These are phyloP conservation scores for Lysandra bellargus DNA, from an alignment of 2,888 invertebrate genomes.

Conservation along the genomic window DNA sequence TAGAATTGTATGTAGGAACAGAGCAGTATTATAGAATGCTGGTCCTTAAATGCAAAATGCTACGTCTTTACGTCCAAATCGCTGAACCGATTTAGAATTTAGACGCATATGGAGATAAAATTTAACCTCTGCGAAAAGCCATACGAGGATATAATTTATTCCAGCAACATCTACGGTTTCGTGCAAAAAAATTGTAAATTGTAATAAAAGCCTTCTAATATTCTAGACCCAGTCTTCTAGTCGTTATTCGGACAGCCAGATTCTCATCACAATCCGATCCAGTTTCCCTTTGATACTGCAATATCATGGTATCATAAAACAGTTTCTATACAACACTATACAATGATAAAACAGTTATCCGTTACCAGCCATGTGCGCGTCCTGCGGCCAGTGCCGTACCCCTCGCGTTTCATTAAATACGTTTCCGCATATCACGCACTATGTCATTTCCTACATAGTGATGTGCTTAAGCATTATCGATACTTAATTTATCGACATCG, in stretches of 20 bases:
- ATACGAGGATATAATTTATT: no score
- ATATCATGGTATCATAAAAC: no score
- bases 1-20: background rate
- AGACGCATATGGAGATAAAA: no score
- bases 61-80: no score
- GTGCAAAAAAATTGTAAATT: no score
- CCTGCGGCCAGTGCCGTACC: conserved; percentile 49
- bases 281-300: background rate
- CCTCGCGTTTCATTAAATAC: conserved; percentile 79
- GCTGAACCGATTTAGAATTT: no score
- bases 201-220: no score
- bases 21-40: background rate
- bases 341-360: background rate
- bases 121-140: no score
- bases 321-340: background rate
- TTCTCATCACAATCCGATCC: no score
- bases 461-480: conserved; percentile 46
- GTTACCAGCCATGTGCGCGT: conserved; percentile 39
- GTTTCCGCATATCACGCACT: conserved; percentile 81
- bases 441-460: conserved; percentile 76
- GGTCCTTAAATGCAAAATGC: background rate
- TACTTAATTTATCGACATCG: conserved; percentile 46
- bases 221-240: no score
- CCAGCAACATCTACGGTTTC: no score
- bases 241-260: no score